phyloP scores from a whole-genome alignment of 2,888 invertebrate genomes.

The Hedya salicella region DNA sequence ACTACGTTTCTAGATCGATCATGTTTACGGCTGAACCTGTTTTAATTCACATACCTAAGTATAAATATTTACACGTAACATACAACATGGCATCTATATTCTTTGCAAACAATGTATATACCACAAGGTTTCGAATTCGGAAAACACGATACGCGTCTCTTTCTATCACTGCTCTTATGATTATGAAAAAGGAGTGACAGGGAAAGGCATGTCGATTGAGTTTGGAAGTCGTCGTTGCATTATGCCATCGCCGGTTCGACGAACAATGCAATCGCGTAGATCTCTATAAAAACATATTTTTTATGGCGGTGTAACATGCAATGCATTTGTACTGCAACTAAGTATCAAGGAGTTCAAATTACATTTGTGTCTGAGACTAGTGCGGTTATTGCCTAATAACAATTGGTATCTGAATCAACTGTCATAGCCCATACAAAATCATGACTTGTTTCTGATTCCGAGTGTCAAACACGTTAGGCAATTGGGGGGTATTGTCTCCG shows the following conservation, averaged over 20 bases:
- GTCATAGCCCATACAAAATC: too few species aligned
- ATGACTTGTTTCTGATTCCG: too few species aligned
- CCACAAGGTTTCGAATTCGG: not conserved
- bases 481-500: too few species aligned
- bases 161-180: not conserved
- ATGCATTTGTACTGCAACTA: not conserved
- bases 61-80: slow-evolving; percentile 24
- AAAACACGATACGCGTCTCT: slow-evolving; percentile 4
- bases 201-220: not conserved
- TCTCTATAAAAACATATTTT: slow-evolving; percentile 37
- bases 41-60: slow-evolving; percentile 8
- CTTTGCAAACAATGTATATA: slow-evolving; percentile 7
- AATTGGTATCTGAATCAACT: too few species aligned
- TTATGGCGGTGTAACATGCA: slow-evolving; percentile 27
- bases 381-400: too few species aligned
- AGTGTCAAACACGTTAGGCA: too few species aligned
- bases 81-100: slow-evolving; percentile 14
- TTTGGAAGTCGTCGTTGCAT: not conserved
- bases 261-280: slow-evolving; percentile 28
- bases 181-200: slow-evolving; percentile 1
- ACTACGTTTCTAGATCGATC: not conserved
- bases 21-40: slow-evolving; percentile 19
- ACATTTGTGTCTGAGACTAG: too few species aligned
- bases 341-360: not conserved
- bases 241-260: slow-evolving; percentile 11